Conservation (phyloP, 2,888 invertebrate genomes). For the Hypselothyrea guttata region DNA sequence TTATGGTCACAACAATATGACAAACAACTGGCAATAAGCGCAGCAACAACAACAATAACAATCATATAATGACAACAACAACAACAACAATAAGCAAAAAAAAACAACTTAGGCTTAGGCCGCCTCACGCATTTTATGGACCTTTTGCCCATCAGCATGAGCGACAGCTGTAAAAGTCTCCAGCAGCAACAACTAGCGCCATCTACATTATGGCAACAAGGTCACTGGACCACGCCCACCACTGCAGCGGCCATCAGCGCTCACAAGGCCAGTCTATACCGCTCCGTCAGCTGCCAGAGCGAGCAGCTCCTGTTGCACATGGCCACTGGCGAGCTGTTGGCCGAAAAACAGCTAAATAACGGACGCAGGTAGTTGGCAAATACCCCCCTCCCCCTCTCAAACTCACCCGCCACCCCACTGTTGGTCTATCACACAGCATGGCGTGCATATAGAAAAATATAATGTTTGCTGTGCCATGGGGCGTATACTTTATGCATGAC, state of each 20-base stretch:
- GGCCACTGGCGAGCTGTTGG: slow-evolving; percentile 39
- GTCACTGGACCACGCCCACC: not conserved
- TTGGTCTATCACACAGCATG: no score
- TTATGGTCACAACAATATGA: slow-evolving; percentile 47
- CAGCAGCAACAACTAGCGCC: slow-evolving; percentile 21
- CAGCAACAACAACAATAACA: no score
- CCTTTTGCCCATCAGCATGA: slow-evolving; percentile 48
- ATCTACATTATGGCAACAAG: slow-evolving; percentile 30
- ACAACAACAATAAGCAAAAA: slow-evolving; percentile 29
- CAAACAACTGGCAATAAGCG: slow-evolving; percentile 25
- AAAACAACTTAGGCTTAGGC: slow-evolving; percentile 24
- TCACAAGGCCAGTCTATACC: slow-evolving; percentile 38
- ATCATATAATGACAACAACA: slow-evolving; percentile 16
- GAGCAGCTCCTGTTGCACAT: slow-evolving; percentile 70
- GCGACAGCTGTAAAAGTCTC: slow-evolving; percentile 33
- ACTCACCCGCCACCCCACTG: not conserved
- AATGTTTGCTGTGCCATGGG: not conserved
- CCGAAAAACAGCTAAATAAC: slow-evolving; percentile 21
- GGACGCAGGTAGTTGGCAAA: slow-evolving; percentile 53
- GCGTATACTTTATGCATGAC: no score
- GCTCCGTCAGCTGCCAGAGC: slow-evolving; percentile 69
- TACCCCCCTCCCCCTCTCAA: not conserved
- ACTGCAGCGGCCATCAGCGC: not conserved
- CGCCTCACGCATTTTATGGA: slow-evolving; percentile 65
- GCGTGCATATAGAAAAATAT: no score